These are phyloP conservation scores for Zoanthus solanderi DNA, from an alignment of 92 coral and sea anemone species.

Conservation along the genomic window DNA sequence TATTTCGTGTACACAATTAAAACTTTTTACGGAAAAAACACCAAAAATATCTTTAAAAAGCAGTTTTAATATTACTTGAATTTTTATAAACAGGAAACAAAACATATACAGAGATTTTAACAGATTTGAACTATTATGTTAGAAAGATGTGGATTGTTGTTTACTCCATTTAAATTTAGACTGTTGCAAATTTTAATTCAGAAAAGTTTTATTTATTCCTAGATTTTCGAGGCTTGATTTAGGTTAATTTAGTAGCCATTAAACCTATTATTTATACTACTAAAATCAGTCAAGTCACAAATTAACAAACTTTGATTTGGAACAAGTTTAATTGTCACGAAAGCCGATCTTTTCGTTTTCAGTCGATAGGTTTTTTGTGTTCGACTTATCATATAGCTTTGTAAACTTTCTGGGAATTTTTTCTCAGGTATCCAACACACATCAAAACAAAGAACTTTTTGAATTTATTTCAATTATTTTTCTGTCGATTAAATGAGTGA, in stretches of 20 bases:
- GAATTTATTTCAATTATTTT: conserved; percentile 12
- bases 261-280: conserved; percentile 35
- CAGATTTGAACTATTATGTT: not conserved
- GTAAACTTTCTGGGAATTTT: not conserved
- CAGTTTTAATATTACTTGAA: not conserved
- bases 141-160: not conserved
- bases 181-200: conserved; percentile 19
- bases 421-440: not conserved
- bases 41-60: conserved; percentile 4
- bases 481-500: not conserved
- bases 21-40: conserved; percentile 5
- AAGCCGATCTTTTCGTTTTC: conserved; percentile 19
- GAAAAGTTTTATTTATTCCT: not conserved
- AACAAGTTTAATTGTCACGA: conserved; percentile 41
- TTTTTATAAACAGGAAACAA: conserved; percentile 9
- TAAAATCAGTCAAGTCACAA: conserved; percentile 40
- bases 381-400: not conserved
- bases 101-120: too few relatives aligned
- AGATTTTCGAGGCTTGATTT: conserved; percentile 32
- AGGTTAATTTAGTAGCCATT: conserved; percentile 29
- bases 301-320: conserved; percentile 48
- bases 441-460: not conserved
- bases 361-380: not conserved
- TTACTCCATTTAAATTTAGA: not conserved
- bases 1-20: conserved; percentile 28